These are phyloP conservation scores for Noctuana brunneofusca DNA, from an alignment of 2,888 invertebrate genomes.

Conservation along the genomic window DNA sequence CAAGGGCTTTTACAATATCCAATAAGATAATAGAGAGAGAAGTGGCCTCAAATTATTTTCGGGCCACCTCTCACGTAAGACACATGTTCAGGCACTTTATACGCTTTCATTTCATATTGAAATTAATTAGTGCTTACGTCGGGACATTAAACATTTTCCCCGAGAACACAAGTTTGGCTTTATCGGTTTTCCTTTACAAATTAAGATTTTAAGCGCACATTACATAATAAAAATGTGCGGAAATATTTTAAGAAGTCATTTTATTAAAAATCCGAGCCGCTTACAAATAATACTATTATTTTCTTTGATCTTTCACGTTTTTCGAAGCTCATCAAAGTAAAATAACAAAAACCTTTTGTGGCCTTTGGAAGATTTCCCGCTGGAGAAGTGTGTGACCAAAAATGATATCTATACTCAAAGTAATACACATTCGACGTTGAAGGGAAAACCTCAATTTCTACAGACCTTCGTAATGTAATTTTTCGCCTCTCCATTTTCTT, in stretches of 20 bases:
- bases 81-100: slow-evolving; percentile 5
- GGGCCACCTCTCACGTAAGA: slow-evolving; percentile 6
- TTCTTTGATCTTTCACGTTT: slow-evolving; percentile 21
- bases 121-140: slow-evolving; percentile 14
- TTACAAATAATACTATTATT: slow-evolving; percentile 11
- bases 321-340: slow-evolving; percentile 29
- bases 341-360: slow-evolving; percentile 34
- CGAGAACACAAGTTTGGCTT: not conserved
- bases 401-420: slow-evolving; percentile 45
- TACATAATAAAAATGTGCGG: not conserved
- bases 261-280: slow-evolving; percentile 4
- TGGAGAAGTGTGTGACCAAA: slow-evolving; percentile 39
- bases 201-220: not conserved
- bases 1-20: slow-evolving; percentile 72
- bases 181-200: slow-evolving; percentile 1
- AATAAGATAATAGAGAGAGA: slow-evolving; percentile 67
- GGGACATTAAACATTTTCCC: not conserved
- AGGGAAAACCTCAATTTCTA: slow-evolving; percentile 66
- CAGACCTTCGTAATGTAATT: slow-evolving; percentile 77
- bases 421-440: slow-evolving; percentile 53
- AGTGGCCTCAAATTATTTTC: slow-evolving; percentile 31
- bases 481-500: slow-evolving; percentile 74
- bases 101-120: not conserved
- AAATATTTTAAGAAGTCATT: slow-evolving; percentile 7
- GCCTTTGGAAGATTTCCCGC: slow-evolving; percentile 37